Evolutionary conservation across 2,888 invertebrate species (phyloP).

Genomic region (Holacanthella duospinosa): DNA sequence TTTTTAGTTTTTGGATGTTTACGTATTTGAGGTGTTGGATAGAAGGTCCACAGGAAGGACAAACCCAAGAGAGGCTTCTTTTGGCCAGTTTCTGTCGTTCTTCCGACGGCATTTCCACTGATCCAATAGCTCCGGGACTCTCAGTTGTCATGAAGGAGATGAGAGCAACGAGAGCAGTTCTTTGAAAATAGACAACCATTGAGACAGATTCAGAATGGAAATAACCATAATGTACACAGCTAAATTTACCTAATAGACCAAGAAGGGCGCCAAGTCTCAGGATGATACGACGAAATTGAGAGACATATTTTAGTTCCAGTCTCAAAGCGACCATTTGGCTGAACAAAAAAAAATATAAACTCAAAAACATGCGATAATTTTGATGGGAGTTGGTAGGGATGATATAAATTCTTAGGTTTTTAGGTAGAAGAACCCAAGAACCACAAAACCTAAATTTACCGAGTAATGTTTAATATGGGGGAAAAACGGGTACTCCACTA

Average conservation of each 20-base stretch:
- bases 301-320: slow-evolving; percentile 87
- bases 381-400: too few species aligned
- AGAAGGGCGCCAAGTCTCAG: slow-evolving; percentile 96
- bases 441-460: too few species aligned
- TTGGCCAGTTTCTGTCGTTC: slow-evolving; percentile 70
- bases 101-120: slow-evolving; percentile 74
- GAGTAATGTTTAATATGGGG: too few species aligned
- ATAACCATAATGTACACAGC: slow-evolving; percentile 84
- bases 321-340: slow-evolving; percentile 91
- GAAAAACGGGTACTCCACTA: too few species aligned
- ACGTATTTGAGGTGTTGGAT: slow-evolving; percentile 17
- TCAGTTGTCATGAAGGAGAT: slow-evolving; percentile 10
- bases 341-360: slow-evolving; percentile 28
- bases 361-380: too few species aligned
- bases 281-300: slow-evolving; percentile 90
- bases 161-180: slow-evolving; percentile 19
- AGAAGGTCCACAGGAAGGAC: slow-evolving; percentile 50
- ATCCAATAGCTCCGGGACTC: slow-evolving; percentile 63
- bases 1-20: slow-evolving; percentile 2
- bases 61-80: slow-evolving; percentile 57
- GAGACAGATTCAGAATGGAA: slow-evolving; percentile 8
- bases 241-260: slow-evolving; percentile 72
- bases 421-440: too few species aligned
- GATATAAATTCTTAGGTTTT: too few species aligned
- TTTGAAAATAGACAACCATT: too few species aligned